Conservation (phyloP, 2,888 invertebrate genomes). For the Pteria penguin region DNA sequence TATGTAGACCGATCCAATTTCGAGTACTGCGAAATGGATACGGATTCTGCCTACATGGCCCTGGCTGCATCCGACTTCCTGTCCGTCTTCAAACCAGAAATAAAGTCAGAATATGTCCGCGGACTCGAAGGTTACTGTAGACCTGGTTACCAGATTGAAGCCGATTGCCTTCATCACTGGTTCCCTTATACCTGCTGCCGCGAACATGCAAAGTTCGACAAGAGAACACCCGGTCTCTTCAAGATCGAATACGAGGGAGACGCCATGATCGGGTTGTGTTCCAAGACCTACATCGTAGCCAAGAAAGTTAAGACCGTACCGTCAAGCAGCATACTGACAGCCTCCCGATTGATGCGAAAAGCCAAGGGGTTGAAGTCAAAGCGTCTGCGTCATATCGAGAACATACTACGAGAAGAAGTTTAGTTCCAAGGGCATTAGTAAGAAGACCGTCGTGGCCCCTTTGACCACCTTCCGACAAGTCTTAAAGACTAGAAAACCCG, state of each 20-base stretch:
- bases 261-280: slow-evolving; percentile 27
- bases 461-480: too few relatives aligned
- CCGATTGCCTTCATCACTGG: slow-evolving; percentile 41
- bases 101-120: background rate
- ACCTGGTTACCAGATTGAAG: slow-evolving; percentile 17
- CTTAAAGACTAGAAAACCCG: too few relatives aligned
- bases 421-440: too few relatives aligned
- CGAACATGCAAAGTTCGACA: slow-evolving; percentile 30
- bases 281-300: slow-evolving; percentile 26
- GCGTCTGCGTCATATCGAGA: background rate
- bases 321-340: slow-evolving; percentile 10
- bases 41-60: slow-evolving; percentile 54
- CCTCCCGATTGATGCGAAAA: background rate
- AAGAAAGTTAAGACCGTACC: background rate
- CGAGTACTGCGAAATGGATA: slow-evolving; percentile 56
- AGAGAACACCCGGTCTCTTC: too few relatives aligned
- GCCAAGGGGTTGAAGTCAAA: background rate
- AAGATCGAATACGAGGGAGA: slow-evolving; percentile 35
- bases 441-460: too few relatives aligned
- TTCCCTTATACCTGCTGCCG: slow-evolving; percentile 37
- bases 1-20: slow-evolving; percentile 48
- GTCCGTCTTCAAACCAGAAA: slow-evolving; percentile 39
- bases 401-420: background rate
- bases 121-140: slow-evolving; percentile 25
- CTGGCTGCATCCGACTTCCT: slow-evolving; percentile 29